Evolutionary conservation across 2,888 invertebrate genomes (phyloP), one percentile per base, ranked within the genome.

Genomic region (Leptinotarsa haldemani): DNA sequence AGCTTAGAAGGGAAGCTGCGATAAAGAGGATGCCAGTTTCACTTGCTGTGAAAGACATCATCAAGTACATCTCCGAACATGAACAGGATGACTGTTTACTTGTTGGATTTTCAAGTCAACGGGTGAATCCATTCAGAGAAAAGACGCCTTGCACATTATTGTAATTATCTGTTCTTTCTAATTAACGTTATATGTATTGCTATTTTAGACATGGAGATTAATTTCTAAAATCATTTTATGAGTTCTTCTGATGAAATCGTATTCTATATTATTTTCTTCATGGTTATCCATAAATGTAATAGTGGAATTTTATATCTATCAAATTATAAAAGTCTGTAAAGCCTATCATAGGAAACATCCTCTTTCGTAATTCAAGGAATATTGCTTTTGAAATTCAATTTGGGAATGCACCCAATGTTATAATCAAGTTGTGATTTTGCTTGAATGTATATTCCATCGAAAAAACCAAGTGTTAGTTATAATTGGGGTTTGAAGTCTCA

Each of bases 41-140:
- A 48, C 94, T 94, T 82, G 97, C 97, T n/a, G 95, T 97, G 73
- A 93, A 94, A 79, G 95, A 97, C 83, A 96, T 98, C 82, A 94
- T 97, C 85, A 95, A 96, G 85, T 97, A 93, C 86, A 95, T 97
- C 79, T 91, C 92, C 61, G 97, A 97, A 83, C 97, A 97, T 84
- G 95, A 96, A 85, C 94, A 95, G 82, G 97, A 97, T 84, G 98
- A 98, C 88, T 97, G 95, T 84, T 91, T 98, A 65, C 91, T 98
- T 78, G 95, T 95, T 79, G 98, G 98, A 50, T 98, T 98, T 88
- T 94, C 96, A 78, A 96, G 95, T 81, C 97, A 97, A 87, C 96
- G 97, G 87, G 95, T 96, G 18, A 98, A 98, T 89, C 98, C 98
- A 46, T 98, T 97, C 90, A 93, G 97, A 80, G 97, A 97, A 88